Conservation (phyloP, 2,888 invertebrate species). For the Lathronympha strigana region DNA sequence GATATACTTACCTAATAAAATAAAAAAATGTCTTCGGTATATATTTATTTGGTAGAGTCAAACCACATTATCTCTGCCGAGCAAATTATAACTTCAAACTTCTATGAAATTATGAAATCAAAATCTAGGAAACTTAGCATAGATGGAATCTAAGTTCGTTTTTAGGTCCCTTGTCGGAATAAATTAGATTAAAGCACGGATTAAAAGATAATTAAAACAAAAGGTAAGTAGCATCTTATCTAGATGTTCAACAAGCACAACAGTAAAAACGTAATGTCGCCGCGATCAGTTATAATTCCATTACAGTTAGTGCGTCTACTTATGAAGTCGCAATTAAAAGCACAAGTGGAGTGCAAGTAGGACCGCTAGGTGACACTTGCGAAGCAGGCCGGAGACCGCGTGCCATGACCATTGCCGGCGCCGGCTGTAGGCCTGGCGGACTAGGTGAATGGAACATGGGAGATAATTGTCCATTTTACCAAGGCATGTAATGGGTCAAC, state of each 20-base stretch:
- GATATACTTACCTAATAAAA: too few relatives aligned
- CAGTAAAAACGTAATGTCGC: constrained; percentile 21
- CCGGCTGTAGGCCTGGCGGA: constrained; percentile 40
- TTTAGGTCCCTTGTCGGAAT: too few relatives aligned
- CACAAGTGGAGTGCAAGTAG: constrained; percentile 75
- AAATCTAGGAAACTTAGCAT: too few relatives aligned
- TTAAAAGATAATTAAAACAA: too few relatives aligned
- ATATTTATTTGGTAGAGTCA: too few relatives aligned
- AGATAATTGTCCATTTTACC: constrained; percentile 28
- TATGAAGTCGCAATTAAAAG: constrained; percentile 70
- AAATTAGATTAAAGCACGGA: too few relatives aligned
- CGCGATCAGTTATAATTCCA: constrained; percentile 35
- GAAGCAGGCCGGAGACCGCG: constrained; percentile 66
- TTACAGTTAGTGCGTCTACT: constrained; percentile 46
- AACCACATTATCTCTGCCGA: too few relatives aligned
- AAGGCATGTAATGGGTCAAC: constrained; percentile 21
- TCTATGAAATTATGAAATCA: too few relatives aligned
- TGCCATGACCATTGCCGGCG: constrained; percentile 60
- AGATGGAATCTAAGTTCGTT: too few relatives aligned
- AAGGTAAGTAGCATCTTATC: background rate
- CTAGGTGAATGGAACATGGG: constrained; percentile 48
- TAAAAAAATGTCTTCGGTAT: too few relatives aligned
- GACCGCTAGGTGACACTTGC: constrained; percentile 78
- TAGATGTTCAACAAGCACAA: background rate
- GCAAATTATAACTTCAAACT: too few relatives aligned